phyloP scores from a whole-genome alignment of 2,797 vertebrate species.

The Syncerus caffer region DNA sequence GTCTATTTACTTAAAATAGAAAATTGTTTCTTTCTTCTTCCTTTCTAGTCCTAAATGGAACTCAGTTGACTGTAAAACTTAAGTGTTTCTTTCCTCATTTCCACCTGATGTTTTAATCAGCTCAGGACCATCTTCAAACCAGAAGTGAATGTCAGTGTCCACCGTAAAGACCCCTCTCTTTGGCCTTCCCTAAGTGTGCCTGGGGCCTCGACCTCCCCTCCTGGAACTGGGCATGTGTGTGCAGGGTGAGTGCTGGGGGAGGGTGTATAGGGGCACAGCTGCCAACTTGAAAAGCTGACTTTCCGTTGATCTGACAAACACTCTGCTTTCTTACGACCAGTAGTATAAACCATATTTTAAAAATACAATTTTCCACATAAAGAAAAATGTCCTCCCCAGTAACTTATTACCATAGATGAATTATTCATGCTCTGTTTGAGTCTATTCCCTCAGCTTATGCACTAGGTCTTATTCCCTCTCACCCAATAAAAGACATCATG shows the following conservation, averaged over 20 bases:
- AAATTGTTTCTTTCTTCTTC: neutral
- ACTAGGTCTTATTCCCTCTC: neutral
- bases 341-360: neutral
- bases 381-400: neutral
- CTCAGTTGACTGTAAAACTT: neutral
- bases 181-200: neutral
- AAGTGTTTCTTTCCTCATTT: neutral
- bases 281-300: neutral
- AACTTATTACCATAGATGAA: neutral
- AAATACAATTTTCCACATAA: neutral
- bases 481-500: neutral
- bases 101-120: neutral
- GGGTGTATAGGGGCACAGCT: neutral
- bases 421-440: neutral
- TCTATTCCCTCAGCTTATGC: neutral
- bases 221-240: neutral
- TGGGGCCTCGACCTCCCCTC: neutral
- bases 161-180: neutral
- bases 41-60: slow-evolving; percentile 30
- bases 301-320: neutral
- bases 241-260: neutral
- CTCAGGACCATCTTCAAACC: neutral
- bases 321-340: neutral
- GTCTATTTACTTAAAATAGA: slow-evolving; percentile 62
- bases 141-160: neutral